Evolutionary conservation across 1,140 invertebrate genomes (phyloP), one percentile per base, ranked within the genome.

Genomic region (Heliconius eleuchia): DNA sequence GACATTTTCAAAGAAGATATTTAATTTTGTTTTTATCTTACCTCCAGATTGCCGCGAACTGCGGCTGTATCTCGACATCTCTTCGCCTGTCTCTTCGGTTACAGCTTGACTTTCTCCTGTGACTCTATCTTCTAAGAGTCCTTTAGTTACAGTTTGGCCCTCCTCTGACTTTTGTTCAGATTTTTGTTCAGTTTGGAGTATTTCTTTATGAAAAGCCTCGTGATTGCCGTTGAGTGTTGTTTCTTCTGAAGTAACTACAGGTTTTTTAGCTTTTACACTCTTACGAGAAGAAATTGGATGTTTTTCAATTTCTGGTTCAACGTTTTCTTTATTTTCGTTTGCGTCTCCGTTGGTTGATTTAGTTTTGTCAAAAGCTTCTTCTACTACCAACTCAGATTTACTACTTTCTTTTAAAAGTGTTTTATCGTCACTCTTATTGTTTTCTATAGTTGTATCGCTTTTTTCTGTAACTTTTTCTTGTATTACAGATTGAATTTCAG

Each of bases 31-130:
- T 66, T 74, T 18, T 71, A 46, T 46, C 80, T 86, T 88, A 96
- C 96, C 96, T 95, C 96, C 96, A 83, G 96, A 95, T 37, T 95
- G 89, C 89, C 94, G 95, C 78, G 96, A 95, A 86, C 95, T 96
- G 82, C 95, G 92, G 88, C 92, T 95, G 85, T 95, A 96, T 85
- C 95, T 94, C 76, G 95, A 95, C 95, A 96, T 96, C 73, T 96
- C 95, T 89, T 94, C 92, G 78, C 94, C 92, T 81, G 88, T 88
- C 80, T 94, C 94, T 77, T 84, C 79, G 86, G 89, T 89, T 89
- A 91, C 90, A 94, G 90, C 82, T 92, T 91, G 92, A 84, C 77
- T 81, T 81, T 82, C 87, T 82, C 42, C 60, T 37, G 75, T 76
- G 79, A 80, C 85, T 74, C 81, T 82, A 23, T 86, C 82, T 19